Percentiles rank a stretch among this genome's conserved stretches.
phyloP scores from a whole-genome alignment of 2,113 vertebrate species.

The Syrrhaptes paradoxus region DNA sequence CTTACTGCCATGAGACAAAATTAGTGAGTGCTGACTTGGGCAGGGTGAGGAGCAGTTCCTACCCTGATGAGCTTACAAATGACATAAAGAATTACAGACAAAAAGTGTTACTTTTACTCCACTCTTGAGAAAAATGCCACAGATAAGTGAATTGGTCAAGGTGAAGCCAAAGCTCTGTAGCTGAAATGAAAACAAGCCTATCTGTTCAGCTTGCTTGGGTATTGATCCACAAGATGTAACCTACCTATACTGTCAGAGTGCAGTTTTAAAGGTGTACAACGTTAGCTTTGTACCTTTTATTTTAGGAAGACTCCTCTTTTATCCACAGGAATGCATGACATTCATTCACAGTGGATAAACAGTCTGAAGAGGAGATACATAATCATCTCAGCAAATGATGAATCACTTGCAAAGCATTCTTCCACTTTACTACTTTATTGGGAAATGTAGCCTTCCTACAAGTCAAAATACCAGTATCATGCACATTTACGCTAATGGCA shows the following conservation, averaged over 20 bases:
- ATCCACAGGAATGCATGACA: neutral
- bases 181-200: neutral
- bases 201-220: neutral
- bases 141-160: neutral
- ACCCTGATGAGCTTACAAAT: neutral
- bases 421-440: neutral
- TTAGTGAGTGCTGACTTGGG: neutral
- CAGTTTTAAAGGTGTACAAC: neutral
- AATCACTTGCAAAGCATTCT: constrained; percentile 14
- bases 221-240: neutral
- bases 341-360: neutral
- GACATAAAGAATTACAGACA: neutral
- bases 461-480: neutral
- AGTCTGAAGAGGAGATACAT: neutral
- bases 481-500: neutral
- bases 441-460: neutral
- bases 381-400: neutral
- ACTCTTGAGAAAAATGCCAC: neutral
- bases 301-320: neutral
- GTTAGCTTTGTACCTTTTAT: neutral
- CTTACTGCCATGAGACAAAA: neutral
- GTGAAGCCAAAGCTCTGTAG: neutral
- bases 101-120: neutral
- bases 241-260: neutral
- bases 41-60: neutral